Base-by-base conservation (phyloP, 2,797 vertebrate species). In the Cossypha heuglini region DNA sequence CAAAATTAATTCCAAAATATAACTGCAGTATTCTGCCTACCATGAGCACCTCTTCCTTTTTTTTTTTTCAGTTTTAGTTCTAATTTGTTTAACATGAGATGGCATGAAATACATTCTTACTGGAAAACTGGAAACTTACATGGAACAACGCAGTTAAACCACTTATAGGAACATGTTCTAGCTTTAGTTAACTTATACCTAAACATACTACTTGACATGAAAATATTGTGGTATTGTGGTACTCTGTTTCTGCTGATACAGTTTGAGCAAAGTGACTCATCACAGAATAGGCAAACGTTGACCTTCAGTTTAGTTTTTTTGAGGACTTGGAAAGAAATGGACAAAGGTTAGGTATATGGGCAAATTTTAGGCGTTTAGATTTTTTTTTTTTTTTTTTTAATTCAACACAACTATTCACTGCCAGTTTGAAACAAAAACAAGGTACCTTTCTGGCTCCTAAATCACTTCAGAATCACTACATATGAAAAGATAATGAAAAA, bases 81-180 rank as follows among this genome's bases (percentile, higher is more conserved):
- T 66, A 84, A 86, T 94, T 94, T 66, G 43, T 51, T 95, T 86
- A 54, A 96, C 90, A 92, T 86, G 82, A 94, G 88, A 96, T 94
- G 75, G 87, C 66, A 93, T 66, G 79, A 92, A 90, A 90, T 88
- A 97, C 90, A 88, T 86, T 92, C 90, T 91, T 83, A 96, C 61
- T 80, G 68, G 76, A 93, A 88, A 95, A 91, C 54, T 74, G 64
- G 72, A 93, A 96, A 69, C 69, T 95, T 94, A 96, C 64, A 89
- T 63, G 66, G 71, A 95, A 94, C 49, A 75, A 74, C 48, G 88
- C 86, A 95, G 57, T 92, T 87, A 89, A 77, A 82, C 94, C 91
- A 97, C 90, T 94, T 96, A 90, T 28, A 94, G 82, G 92, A 93
- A 96, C 90, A 97, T 96, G 73, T 96, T 97, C 81, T 93, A 95